phyloP scores from a whole-genome alignment of 2,797 vertebrate species.

The Fratercula arctica region DNA sequence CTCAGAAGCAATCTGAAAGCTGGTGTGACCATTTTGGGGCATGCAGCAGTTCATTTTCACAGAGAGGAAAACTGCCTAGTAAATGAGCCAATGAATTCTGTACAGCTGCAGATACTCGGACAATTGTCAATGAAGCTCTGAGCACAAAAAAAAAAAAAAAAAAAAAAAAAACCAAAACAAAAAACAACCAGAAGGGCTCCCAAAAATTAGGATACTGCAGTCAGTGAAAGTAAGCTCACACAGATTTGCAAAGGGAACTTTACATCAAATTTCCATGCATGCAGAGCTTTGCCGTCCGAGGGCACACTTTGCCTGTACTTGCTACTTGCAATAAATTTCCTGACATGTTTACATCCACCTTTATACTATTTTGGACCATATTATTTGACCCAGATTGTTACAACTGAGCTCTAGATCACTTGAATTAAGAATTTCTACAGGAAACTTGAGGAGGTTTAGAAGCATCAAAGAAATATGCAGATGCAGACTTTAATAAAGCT shows the following conservation, averaged over 20 bases:
- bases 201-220: neutral
- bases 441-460: neutral
- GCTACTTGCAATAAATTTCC: neutral
- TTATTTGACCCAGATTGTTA: neutral
- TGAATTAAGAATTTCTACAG: neutral
- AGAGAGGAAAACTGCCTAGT: neutral
- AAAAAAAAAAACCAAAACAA: neutral
- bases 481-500: neutral
- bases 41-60: neutral
- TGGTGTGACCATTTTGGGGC: neutral
- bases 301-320: accelerated
- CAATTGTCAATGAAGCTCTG: accelerated
- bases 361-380: neutral
- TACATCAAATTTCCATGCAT: accelerated
- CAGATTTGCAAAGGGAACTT: neutral
- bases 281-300: accelerated
- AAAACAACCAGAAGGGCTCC: neutral
- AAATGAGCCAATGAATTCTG: neutral
- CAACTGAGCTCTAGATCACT: neutral
- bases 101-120: neutral
- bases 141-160: neutral
- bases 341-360: neutral
- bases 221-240: neutral
- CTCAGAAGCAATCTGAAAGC: neutral
- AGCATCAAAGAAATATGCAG: neutral